Conservation (phyloP, 2,888 invertebrate genomes). For the Helobdella robusta region DNA sequence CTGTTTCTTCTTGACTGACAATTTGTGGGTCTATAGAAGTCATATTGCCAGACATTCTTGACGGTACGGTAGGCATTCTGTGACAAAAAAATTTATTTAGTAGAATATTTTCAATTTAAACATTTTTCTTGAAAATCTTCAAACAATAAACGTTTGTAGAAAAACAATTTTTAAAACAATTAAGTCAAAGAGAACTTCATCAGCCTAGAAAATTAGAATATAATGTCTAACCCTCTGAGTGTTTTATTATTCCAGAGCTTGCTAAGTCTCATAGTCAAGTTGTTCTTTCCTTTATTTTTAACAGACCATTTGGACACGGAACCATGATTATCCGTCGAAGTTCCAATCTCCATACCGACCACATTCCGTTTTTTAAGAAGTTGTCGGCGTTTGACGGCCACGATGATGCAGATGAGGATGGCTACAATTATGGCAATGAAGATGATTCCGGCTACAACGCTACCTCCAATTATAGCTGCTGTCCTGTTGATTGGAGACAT, state of each 20-base stretch:
- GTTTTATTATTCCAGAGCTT: conserved; percentile 1
- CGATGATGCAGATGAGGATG: background rate
- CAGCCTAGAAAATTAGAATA: too few relatives aligned
- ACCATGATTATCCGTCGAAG: background rate
- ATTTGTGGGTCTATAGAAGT: conserved; percentile 9
- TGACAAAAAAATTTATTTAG: background rate
- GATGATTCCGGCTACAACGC: background rate
- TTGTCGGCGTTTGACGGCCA: conserved; percentile 9
- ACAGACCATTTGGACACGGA: conserved; percentile 10
- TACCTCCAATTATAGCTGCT: background rate
- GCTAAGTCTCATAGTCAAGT: conserved; percentile 13
- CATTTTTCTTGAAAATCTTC: background rate
- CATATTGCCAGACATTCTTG: background rate
- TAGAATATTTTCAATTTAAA: background rate
- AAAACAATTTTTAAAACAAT: background rate
- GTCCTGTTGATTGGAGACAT: background rate
- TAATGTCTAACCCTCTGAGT: conserved; percentile 11
- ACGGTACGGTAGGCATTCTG: conserved; percentile 17
- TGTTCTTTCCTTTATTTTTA: conserved; percentile 2
- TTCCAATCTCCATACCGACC: background rate
- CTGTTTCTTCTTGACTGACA: conserved; percentile 13
- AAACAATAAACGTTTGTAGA: background rate
- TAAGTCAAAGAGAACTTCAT: too few relatives aligned
- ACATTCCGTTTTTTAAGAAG: background rate
- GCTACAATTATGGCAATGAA: background rate